A percentile compares a stretch with the other conserved stretches of the same genome.
These are phyloP conservation scores for Clarias magur DNA, from an alignment of 2,113 vertebrate genomes.

Conservation along the genomic window DNA sequence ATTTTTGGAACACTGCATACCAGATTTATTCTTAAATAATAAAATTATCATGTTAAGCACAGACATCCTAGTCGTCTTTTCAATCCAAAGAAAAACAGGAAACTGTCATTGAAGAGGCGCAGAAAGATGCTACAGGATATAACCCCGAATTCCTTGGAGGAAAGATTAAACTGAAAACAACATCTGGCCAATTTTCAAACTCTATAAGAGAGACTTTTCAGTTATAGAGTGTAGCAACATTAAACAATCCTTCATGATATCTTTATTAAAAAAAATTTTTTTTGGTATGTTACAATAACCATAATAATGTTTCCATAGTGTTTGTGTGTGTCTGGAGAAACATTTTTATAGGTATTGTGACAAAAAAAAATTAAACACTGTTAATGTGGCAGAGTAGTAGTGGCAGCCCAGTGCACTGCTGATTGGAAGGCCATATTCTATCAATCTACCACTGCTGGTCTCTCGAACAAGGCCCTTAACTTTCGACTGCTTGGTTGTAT, in stretches of 20 bases:
- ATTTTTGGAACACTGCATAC: not conserved
- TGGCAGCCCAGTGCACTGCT: not conserved
- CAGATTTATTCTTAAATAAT: conserved; percentile 16
- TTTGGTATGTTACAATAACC: not conserved
- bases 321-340: no score
- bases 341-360: no score
- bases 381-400: no score
- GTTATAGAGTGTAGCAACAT: not conserved
- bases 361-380: no score
- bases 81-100: conserved; percentile 39
- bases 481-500: no score
- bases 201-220: not conserved
- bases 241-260: not conserved
- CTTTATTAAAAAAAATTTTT: not conserved
- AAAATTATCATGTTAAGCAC: not conserved
- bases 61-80: not conserved
- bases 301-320: not conserved
- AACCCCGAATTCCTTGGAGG: conserved; percentile 1
- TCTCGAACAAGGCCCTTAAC: no score
- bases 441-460: no score
- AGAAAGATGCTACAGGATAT: conserved; percentile 14
- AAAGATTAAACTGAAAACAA: conserved; percentile 31
- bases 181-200: conserved; percentile 24
- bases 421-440: no score
- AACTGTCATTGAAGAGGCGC: not conserved